Base-by-base conservation (phyloP, 2,888 invertebrate genomes). In the Eupithecia inturbata region DNA sequence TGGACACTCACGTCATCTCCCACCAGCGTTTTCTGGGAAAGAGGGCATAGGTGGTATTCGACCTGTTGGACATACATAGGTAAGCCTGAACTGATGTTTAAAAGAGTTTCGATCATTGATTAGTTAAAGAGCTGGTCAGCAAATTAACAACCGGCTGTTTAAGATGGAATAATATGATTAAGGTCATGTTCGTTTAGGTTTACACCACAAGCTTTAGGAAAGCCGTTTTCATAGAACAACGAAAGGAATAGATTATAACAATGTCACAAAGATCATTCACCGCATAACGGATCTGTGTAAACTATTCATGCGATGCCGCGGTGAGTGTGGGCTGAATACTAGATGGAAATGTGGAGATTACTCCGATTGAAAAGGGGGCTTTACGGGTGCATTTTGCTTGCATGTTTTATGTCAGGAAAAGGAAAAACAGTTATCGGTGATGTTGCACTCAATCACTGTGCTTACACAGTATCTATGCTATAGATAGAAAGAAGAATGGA, bases 291-390 rank as follows among this genome's bases (percentile, higher is more conserved):
- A 78, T 77, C 77, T 70, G 45, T 67, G 71, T 80, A 78, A 79
- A 79, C 76, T 69, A 79, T 80, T 80, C 79, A 80, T 78, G 76
- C 66, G 74, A 69, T 70, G 77, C 76, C 73, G 70, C 76, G 63
- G 75, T 74, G 68, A 70, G 73, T 67, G 77, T 41, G 41, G 33
- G 57, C 60, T 66, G 63, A 53, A 57, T 22, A 64, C 39, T 22
- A 45, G 70, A 49, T 60, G 53, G 49, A 68, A 68, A 53, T 28
- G 68, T 69, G 14, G 68, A 45, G 64, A 33, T 70, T 64, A 64
- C 64, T 64, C 64, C 39, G 66, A 39, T 66, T 57, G 68, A 57
- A 31, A 53, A 53, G 53, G 22, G 12, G 19, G 31, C 26, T 16
- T 31, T 66, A 39, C 10, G 64, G 64, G 39, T 66, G 36, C 33